Evolutionary conservation across 1,140 invertebrate species (phyloP), one percentile per base, ranked within the genome.

Genomic region (Muscidifurax raptorellus): DNA sequence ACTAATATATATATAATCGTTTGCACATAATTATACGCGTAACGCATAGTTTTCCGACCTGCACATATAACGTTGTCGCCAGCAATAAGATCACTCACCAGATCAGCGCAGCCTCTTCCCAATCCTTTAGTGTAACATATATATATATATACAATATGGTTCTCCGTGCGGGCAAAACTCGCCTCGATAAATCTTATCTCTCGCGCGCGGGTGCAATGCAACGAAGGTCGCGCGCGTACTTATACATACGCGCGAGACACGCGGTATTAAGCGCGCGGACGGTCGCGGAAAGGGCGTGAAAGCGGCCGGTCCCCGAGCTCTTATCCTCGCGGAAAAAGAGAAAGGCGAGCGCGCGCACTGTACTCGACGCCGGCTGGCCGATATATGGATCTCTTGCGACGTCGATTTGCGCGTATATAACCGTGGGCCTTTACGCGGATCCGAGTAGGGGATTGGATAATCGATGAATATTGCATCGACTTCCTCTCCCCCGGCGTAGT

Each of bases 241-340:
- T 66, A 27, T 66, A 6, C 64, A 10, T 25, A 27, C 52, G 28
- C n/a, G 80, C 80, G 44, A 30, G 40, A 22, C 3, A 3, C 22
- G 6, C 7, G 25, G 66, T 69, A 18, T 28, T 40, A 40, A 40
- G 66, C 9, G 40, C 66, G 80, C 44, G 10, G 40, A 44, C 67
- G 72, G 27, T 69, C 66, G 44, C 74, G 9, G 30, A 80, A 30
- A 52, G 77, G 64, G 77, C 82, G 79, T 66, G 79, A 64, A 79
- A 80, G 82, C 67, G 7, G 15, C 66, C 76, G 67, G 67, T 28
- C 10, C 27, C 28, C 40, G 40, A 4, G n/a, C 77, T 36, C 71
- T 80, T 80, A 67, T 80, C 66, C 78, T 80, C 76, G 77, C 52
- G 67, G 77, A 75, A 75, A 84, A 84, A 84, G 77, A 84, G 83